These are phyloP conservation scores for Dermatemys mawii DNA, from an alignment of 2,113 vertebrate species.

Conservation along the genomic window DNA sequence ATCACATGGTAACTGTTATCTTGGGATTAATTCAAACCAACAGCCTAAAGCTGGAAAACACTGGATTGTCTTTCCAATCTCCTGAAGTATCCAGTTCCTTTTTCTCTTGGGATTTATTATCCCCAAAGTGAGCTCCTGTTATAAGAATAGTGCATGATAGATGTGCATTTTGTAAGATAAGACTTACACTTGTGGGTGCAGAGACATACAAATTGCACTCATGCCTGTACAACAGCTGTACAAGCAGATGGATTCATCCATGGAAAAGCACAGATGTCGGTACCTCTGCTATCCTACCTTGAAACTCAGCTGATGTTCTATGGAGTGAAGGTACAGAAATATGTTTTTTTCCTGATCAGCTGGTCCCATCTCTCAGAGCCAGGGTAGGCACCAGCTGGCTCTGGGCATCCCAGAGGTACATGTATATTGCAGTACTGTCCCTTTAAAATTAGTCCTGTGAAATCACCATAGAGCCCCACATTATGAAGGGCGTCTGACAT, in stretches of 20 bases:
- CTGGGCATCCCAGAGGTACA: neutral
- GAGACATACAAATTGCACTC: accelerated
- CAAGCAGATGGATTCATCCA: neutral
- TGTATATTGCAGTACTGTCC: neutral
- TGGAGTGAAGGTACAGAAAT: neutral
- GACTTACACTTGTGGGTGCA: neutral
- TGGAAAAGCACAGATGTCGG: neutral
- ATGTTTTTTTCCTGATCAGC: accelerated
- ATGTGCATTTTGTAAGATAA: neutral
- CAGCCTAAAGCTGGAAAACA: neutral
- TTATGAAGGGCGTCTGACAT: neutral
- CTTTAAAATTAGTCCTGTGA: neutral
- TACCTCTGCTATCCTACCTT: neutral
- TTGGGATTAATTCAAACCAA: neutral
- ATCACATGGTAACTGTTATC: neutral
- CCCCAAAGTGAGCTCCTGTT: neutral
- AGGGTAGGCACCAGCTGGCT: neutral
- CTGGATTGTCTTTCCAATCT: neutral
- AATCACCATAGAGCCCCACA: neutral
- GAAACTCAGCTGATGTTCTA: neutral
- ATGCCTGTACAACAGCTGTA: neutral
- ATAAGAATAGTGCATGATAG: neutral
- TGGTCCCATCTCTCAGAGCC: neutral
- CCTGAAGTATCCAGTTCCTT: neutral
- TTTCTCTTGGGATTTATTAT: neutral